Conservation (phyloP, 2,888 invertebrate species). For the Spicauda simplicius region DNA sequence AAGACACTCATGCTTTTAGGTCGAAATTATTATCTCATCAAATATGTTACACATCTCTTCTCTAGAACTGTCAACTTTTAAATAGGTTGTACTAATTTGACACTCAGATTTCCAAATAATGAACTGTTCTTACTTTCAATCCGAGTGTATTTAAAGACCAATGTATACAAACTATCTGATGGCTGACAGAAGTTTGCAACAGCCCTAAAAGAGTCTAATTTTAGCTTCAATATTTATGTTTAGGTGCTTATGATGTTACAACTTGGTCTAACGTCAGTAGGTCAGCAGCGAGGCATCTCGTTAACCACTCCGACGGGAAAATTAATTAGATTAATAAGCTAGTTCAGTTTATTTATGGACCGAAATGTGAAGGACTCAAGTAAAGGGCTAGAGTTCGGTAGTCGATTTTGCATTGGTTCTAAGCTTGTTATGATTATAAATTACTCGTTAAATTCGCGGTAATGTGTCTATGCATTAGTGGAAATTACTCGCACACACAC, state of each 20-base stretch:
- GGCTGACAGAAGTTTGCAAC: neutral
- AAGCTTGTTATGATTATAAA: conserved; percentile 10
- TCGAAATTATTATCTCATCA: too few species aligned
- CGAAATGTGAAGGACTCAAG: conserved; percentile 63
- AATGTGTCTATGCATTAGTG: neutral
- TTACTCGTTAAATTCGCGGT: conserved; percentile 7
- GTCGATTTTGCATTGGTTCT: conserved; percentile 1
- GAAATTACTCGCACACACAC: neutral
- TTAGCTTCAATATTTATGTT: conserved; percentile 24
- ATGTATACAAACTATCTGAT: neutral
- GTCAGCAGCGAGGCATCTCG: conserved; percentile 28
- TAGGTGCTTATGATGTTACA: conserved; percentile 22
- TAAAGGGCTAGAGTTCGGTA: conserved; percentile 52
- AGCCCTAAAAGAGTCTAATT: neutral
- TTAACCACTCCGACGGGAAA: conserved; percentile 30
- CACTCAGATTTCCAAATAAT: too few species aligned
- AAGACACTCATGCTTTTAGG: too few species aligned
- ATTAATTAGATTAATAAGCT: conserved; percentile 37
- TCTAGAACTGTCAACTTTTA: too few species aligned
- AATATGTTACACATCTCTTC: too few species aligned
- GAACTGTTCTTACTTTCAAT: too few species aligned
- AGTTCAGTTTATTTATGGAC: conserved; percentile 41
- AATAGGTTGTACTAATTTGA: too few species aligned
- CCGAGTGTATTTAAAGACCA: neutral
- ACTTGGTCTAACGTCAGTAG: conserved; percentile 24